Evolutionary conservation across 2,797 vertebrate species (phyloP).

Genomic region (Synanceia verrucosa): DNA sequence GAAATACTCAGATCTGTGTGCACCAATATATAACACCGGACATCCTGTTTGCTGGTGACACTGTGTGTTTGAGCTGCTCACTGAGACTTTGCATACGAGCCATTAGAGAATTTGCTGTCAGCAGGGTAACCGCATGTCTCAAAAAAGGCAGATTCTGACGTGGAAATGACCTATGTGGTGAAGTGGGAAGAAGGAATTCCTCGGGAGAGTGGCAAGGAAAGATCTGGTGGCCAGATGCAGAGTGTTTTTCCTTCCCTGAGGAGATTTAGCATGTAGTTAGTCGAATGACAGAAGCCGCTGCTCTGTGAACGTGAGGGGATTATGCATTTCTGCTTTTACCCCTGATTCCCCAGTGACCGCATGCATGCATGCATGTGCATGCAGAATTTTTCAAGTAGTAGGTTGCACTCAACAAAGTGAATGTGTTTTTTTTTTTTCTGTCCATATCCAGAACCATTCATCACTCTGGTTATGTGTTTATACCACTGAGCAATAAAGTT

Average conservation of each 20-base stretch:
- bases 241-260: conserved; percentile 62
- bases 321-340: conserved; percentile 62
- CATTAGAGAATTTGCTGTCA: conserved; percentile 76
- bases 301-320: conserved; percentile 67
- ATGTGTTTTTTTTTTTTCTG: conserved; percentile 17
- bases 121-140: conserved; percentile 66
- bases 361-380: conserved; percentile 36
- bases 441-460: conserved; percentile 21
- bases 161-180: conserved; percentile 67
- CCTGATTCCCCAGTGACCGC: conserved; percentile 49
- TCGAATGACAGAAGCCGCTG: conserved; percentile 62
- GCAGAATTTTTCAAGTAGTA: conserved; percentile 33
- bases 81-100: conserved; percentile 66
- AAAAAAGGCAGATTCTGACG: conserved; percentile 57
- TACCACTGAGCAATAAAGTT: neutral
- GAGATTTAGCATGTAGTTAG: conserved; percentile 72
- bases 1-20: conserved; percentile 32
- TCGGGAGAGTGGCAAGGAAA: conserved; percentile 69
- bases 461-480: neutral
- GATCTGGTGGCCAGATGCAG: conserved; percentile 86
- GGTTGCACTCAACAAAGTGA: conserved; percentile 13
- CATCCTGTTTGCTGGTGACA: conserved; percentile 70
- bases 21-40: conserved; percentile 39
- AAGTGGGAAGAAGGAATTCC: conserved; percentile 74
- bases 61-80: conserved; percentile 55